Conservation (phyloP, 2,113 vertebrate genomes). For the Cryptotis parvus region DNA sequence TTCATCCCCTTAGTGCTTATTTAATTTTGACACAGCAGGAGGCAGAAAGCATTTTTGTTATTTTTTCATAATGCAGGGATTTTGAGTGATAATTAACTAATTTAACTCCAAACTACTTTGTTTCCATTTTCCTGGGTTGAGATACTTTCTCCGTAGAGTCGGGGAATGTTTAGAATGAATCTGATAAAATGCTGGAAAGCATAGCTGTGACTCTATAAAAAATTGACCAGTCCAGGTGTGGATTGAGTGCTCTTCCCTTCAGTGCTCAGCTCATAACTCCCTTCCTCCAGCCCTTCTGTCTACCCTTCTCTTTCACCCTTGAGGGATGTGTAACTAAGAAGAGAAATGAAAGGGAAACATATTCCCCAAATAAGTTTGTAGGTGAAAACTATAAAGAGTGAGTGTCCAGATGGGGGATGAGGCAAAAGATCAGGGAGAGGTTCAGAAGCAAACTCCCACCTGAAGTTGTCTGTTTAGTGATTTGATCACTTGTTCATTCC, state of each 20-base stretch:
- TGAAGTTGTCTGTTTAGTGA: background rate
- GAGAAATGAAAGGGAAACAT: too few relatives aligned
- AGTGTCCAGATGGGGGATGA: too few relatives aligned
- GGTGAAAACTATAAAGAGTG: background rate
- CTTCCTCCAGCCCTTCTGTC: too few relatives aligned
- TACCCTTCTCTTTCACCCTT: background rate
- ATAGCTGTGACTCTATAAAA: background rate
- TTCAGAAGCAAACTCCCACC: background rate
- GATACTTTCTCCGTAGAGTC: background rate
- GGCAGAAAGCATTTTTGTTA: background rate
- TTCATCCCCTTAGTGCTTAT: background rate
- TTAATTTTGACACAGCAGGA: background rate
- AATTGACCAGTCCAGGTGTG: too few relatives aligned
- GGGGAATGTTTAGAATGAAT: background rate
- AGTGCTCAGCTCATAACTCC: fast-evolving
- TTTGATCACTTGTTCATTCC: background rate
- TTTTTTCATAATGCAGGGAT: background rate
- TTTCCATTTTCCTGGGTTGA: background rate
- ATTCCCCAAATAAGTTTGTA: background rate
- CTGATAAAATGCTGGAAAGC: background rate
- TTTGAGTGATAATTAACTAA: background rate
- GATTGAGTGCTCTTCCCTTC: fast-evolving
- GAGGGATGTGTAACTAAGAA: background rate
- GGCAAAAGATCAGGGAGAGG: background rate
- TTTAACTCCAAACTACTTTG: background rate